Conservation (phyloP, 2,797 vertebrate species). For the Pipistrellus kuhlii region DNA sequence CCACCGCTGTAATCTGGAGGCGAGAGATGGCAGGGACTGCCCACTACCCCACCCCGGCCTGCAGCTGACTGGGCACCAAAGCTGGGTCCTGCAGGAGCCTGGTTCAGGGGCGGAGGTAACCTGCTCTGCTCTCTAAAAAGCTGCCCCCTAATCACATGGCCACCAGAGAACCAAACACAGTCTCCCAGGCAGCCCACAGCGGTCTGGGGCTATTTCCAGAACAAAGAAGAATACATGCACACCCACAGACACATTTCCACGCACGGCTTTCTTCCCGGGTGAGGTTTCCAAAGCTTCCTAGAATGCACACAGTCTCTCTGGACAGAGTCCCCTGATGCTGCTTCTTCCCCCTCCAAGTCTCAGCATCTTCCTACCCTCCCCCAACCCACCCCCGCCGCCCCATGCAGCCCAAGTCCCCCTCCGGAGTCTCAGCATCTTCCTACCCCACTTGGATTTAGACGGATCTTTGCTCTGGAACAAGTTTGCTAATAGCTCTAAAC, state of each 20-base stretch:
- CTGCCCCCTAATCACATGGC: background rate
- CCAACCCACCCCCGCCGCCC: fast-evolving
- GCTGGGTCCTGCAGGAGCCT: background rate
- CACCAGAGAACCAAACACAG: background rate
- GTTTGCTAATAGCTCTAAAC: background rate
- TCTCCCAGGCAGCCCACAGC: background rate
- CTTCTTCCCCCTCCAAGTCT: background rate
- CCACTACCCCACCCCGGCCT: slow-evolving; percentile 73
- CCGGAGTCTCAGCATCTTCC: background rate
- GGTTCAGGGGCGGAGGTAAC: slow-evolving; percentile 20
- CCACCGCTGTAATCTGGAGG: slow-evolving; percentile 58
- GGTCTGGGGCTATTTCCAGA: background rate
- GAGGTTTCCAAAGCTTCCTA: background rate
- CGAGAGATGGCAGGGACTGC: too few relatives aligned
- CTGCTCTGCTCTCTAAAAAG: background rate
- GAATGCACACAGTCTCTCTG: background rate
- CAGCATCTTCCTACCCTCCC: background rate
- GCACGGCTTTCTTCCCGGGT: background rate
- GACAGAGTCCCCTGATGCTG: background rate
- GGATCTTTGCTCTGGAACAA: background rate
- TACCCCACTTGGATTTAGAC: background rate
- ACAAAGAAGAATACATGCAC: background rate
- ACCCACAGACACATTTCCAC: background rate
- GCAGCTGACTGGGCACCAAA: background rate
- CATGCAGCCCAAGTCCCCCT: background rate